Percentiles rank a stretch among this genome's conserved stretches.
Evolutionary conservation across 1,140 invertebrate species (phyloP).

Genomic region (Drosophila pandora): DNA sequence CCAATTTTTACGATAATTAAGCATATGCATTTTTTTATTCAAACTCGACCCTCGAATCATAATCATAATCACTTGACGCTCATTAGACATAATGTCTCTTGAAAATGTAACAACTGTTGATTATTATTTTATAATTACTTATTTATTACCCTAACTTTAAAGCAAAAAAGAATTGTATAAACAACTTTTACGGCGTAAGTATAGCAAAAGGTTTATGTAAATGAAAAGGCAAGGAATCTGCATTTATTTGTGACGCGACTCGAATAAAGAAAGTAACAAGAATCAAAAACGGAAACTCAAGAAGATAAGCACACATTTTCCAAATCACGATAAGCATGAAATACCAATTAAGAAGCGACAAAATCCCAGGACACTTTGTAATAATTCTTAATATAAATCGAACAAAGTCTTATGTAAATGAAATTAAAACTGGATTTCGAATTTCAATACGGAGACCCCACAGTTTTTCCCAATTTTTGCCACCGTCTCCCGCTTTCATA

Average conservation of each 20-base stretch:
- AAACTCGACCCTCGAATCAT: conserved; percentile 53
- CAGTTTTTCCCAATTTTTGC: too few relatives aligned
- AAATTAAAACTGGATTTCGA: too few relatives aligned
- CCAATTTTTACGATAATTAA: conserved; percentile 61
- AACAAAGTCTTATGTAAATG: conserved; percentile 69
- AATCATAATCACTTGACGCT: conserved; percentile 55
- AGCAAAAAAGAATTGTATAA: conserved; percentile 61
- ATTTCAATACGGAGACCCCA: too few relatives aligned
- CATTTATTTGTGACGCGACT: conserved; percentile 75
- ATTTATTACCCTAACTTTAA: conserved; percentile 81
- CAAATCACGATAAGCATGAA: conserved; percentile 21
- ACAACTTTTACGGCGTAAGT: conserved; percentile 71
- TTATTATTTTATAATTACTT: conserved; percentile 78
- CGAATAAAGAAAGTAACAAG: conserved; percentile 67
- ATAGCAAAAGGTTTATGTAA: conserved; percentile 62
- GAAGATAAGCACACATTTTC: conserved; percentile 53
- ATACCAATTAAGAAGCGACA: conserved; percentile 27
- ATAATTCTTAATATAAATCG: conserved; percentile 54
- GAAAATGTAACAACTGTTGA: conserved; percentile 74
- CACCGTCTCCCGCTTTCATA: too few relatives aligned
- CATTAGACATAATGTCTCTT: conserved; percentile 55
- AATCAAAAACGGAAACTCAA: conserved; percentile 35
- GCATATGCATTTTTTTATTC: conserved; percentile 53
- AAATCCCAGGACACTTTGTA: conserved; percentile 64
- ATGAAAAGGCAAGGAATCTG: conserved; percentile 61